Base-by-base conservation (phyloP, 2,888 invertebrate species). In the Leptodirus hochenwartii region DNA sequence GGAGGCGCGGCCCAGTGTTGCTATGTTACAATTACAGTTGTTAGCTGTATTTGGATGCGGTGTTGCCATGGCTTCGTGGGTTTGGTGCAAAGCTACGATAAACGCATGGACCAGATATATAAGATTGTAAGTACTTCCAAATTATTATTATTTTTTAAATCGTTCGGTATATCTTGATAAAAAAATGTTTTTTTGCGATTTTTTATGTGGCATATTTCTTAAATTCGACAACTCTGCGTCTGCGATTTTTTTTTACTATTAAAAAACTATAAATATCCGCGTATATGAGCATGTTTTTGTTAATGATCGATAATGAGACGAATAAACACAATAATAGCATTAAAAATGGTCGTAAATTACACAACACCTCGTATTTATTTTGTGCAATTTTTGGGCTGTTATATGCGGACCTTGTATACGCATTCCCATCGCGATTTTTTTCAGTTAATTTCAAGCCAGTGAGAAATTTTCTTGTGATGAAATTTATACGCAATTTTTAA, bases 61-160 rank as follows among this genome's bases (percentile, higher is more conserved):
- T 23, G 69, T 85, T 36, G 67, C 81, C 15, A 84, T 90, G 78
- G 84, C 88, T 3, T 82, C 85, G 1, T 93, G 90, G 88, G 80
- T 87, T 16, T 93, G 88, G 88, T 90, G 84, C 5, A 68, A 69
- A 13, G 76, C 84, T 22, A 82, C 88, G 4, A 53, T 81, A 4
- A 72, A 78, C 41, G 73, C 79, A 9, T 95, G 93, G 93, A 69
- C 72, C 36, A 65, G 87, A 32, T 85, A 81, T 53, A 59, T 87
- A 33, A 67, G 75, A 49, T 77, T 77, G 87, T 87, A 58, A 46
- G 14, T 17, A 17, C 8, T 9, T n/a, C n/a, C n/a, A 20, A 11
- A 15, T 16, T 22, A 33, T 26, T 16, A 11, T 25, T 22, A 14
- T 34, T 22, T 17, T 16, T 20, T 17, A 20, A 26, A 4, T 13